A percentile compares a stretch with the other conserved stretches of the same genome.
Evolutionary conservation across 2,888 invertebrate species (phyloP).

Genomic region (Phengaris arion): DNA sequence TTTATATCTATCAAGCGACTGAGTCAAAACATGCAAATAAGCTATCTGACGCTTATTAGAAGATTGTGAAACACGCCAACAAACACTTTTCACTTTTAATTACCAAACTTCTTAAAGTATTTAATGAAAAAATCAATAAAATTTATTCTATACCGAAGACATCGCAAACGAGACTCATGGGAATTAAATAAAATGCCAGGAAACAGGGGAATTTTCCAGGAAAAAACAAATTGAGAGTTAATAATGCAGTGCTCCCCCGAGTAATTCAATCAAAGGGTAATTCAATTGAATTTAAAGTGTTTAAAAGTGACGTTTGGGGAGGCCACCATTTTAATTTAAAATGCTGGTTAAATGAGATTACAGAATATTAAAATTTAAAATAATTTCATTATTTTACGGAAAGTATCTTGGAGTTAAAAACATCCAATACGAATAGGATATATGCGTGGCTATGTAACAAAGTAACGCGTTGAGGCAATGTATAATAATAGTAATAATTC

Average conservation of each 20-base stretch:
- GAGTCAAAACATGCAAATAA: no score
- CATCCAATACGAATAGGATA: no score
- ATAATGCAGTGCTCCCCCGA: not conserved
- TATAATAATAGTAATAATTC: no score
- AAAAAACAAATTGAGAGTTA: slow-evolving; percentile 17
- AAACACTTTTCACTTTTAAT: no score
- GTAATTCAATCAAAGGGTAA: slow-evolving; percentile 14
- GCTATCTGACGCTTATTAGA: no score
- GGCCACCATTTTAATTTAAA: not conserved
- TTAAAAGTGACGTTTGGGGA: slow-evolving; percentile 5
- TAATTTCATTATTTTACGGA: not conserved
- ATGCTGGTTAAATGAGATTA: not conserved
- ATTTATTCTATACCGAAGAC: no score
- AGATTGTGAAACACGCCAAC: no score
- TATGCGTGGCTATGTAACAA: no score
- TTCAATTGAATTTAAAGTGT: slow-evolving; percentile 3
- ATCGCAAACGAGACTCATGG: not conserved
- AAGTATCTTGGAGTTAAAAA: not conserved
- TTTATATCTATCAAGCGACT: no score
- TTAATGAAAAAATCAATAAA: no score
- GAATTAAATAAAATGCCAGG: not conserved
- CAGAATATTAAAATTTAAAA: not conserved
- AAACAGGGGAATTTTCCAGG: not conserved
- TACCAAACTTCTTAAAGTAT: no score
- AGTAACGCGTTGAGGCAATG: no score